A percentile compares a stretch with the other conserved stretches of the same genome.
Conservation (phyloP, 1,140 invertebrate species). For the Tetranychus cinnabarinus region DNA sequence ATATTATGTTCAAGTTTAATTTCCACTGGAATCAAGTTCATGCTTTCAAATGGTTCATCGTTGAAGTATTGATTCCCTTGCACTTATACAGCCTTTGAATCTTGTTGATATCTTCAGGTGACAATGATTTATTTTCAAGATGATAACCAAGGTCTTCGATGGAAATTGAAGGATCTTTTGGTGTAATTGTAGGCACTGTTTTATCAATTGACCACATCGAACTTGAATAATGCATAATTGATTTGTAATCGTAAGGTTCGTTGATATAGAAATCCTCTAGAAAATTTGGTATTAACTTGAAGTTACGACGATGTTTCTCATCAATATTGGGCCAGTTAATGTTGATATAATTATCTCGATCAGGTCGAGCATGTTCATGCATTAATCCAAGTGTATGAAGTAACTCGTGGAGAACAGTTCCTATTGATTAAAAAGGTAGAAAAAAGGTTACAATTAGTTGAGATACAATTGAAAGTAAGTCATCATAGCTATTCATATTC, state of each 20-base stretch:
- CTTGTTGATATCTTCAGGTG: too few species aligned
- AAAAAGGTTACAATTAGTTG: too few species aligned
- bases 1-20: too few species aligned
- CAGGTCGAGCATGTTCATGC: conserved; percentile 21
- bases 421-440: not conserved
- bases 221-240: not conserved
- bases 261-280: not conserved
- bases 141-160: too few species aligned
- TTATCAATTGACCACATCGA: not conserved
- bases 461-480: too few species aligned
- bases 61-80: too few species aligned
- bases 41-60: too few species aligned
- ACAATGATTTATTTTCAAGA: too few species aligned
- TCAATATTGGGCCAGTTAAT: conserved; percentile 9
- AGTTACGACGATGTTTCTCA: not conserved
- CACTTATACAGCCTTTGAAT: too few species aligned
- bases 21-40: too few species aligned
- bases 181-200: not conserved
- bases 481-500: too few species aligned
- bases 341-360: conserved; percentile 19
- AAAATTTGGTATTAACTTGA: not conserved
- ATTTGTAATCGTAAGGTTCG: not conserved
- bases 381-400: conserved; percentile 23
- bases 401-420: conserved; percentile 20
- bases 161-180: not conserved